Percentiles rank a stretch among this genome's conserved stretches.
phyloP scores from a whole-genome alignment of 1,140 invertebrate genomes.

The Drosophila ohnishii region DNA sequence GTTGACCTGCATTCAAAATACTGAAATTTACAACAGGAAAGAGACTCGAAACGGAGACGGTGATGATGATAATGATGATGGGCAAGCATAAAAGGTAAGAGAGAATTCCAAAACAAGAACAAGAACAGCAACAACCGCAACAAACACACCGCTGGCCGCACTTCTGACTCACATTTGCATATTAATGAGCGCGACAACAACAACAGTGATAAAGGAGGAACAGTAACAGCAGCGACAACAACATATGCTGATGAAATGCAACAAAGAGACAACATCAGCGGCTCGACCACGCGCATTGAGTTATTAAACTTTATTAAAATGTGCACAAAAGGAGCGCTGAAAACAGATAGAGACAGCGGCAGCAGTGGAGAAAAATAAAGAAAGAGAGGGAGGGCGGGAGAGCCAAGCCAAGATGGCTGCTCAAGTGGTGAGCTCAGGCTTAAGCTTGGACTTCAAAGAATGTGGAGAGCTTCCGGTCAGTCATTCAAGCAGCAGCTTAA shows the following conservation, averaged over 20 bases:
- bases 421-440: constrained; percentile 18
- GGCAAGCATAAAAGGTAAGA: constrained; percentile 33
- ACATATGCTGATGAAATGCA: constrained; percentile 62
- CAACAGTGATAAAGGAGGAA: constrained; percentile 22
- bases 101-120: constrained; percentile 18
- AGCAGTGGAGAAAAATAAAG: not conserved
- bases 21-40: constrained; percentile 58
- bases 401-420: constrained; percentile 35
- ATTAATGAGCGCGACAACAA: constrained; percentile 61
- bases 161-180: constrained; percentile 67
- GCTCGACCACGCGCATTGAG: constrained; percentile 41
- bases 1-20: constrained; percentile 62
- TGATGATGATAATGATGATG: constrained; percentile 32
- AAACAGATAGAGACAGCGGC: constrained; percentile 6
- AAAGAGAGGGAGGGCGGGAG: constrained; percentile 21
- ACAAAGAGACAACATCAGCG: constrained; percentile 58
- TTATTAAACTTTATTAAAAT: constrained; percentile 66
- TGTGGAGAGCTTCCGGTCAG: constrained; percentile 57
- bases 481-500: constrained; percentile 20
- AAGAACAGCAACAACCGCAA: constrained; percentile 28
- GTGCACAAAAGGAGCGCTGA: constrained; percentile 39
- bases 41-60: constrained; percentile 37
- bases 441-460: constrained; percentile 39
- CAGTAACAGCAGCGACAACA: constrained; percentile 22
- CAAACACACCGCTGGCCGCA: constrained; percentile 11